phyloP scores from a whole-genome alignment of 1,140 invertebrate species.

The Condylostylus longicornis region DNA sequence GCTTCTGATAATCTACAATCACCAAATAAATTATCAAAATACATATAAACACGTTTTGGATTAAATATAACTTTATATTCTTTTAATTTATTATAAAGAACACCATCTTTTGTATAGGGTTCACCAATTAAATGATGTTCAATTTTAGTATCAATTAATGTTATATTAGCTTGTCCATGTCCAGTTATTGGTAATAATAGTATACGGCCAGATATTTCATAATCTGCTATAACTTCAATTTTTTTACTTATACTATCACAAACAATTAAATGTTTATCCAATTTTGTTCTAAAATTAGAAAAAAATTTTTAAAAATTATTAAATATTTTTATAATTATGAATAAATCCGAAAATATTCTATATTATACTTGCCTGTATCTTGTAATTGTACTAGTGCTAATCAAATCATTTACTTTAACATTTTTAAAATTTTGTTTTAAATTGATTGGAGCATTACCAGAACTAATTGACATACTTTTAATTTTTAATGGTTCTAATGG shows the following conservation, averaged over 20 bases:
- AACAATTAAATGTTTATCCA: conserved; percentile 31
- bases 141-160: conserved; percentile 41
- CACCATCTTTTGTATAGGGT: conserved; percentile 38
- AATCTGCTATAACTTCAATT: conserved; percentile 46
- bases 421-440: conserved; percentile 39
- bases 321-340: not conserved
- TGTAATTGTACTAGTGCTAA: conserved; percentile 27
- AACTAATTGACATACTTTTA: conserved; percentile 27
- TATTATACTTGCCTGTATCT: conserved; percentile 18
- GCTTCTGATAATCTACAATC: conserved; percentile 39
- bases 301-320: not conserved
- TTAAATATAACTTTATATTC: conserved; percentile 42
- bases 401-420: conserved; percentile 38
- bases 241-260: conserved; percentile 34
- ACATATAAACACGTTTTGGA: conserved; percentile 36
- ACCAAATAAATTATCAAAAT: conserved; percentile 47
- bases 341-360: not conserved
- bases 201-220: conserved; percentile 50
- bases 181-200: conserved; percentile 54
- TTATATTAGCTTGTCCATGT: conserved; percentile 49
- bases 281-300: conserved; percentile 31
- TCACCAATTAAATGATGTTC: conserved; percentile 42
- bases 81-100: conserved; percentile 42
- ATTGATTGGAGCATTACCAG: conserved; percentile 33
- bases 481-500: conserved; percentile 28